phyloP scores from a whole-genome alignment of 2,797 vertebrate species.

The Lithobates pipiens region DNA sequence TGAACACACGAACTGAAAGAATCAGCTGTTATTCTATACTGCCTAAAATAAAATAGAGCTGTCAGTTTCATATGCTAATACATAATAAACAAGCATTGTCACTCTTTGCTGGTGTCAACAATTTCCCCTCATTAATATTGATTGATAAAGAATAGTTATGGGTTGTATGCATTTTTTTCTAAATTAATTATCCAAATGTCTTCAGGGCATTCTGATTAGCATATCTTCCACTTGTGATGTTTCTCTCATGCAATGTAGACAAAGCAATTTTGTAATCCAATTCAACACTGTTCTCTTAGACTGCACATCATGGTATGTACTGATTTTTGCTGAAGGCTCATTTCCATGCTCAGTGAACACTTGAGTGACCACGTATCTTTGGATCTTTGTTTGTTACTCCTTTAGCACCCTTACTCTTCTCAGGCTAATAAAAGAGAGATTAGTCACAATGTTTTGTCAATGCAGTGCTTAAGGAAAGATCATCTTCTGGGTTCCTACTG shows the following conservation, averaged over 20 bases:
- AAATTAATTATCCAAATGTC: conserved; percentile 45
- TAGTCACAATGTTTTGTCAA: conserved; percentile 26
- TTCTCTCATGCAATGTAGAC: conserved; percentile 37
- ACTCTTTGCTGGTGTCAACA: conserved; percentile 47
- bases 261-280: conserved; percentile 52
- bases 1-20: conserved; percentile 8
- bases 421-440: conserved; percentile 33
- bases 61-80: conserved; percentile 52
- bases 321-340: conserved; percentile 53
- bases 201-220: conserved; percentile 28
- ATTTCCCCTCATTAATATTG: conserved; percentile 45
- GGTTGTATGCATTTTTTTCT: conserved; percentile 45
- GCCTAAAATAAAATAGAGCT: conserved; percentile 36
- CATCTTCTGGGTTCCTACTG: too few species aligned
- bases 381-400: conserved; percentile 41
- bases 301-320: conserved; percentile 52
- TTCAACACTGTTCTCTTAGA: conserved; percentile 45
- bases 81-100: conserved; percentile 41
- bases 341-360: conserved; percentile 51
- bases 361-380: conserved; percentile 45
- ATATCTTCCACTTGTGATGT: conserved; percentile 49
- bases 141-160: conserved; percentile 51
- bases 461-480: not conserved
- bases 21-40: conserved; percentile 10
- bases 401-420: conserved; percentile 28